Evolutionary conservation across 2,113 vertebrate species (phyloP).

Genomic region (Tragelaphus scriptus): DNA sequence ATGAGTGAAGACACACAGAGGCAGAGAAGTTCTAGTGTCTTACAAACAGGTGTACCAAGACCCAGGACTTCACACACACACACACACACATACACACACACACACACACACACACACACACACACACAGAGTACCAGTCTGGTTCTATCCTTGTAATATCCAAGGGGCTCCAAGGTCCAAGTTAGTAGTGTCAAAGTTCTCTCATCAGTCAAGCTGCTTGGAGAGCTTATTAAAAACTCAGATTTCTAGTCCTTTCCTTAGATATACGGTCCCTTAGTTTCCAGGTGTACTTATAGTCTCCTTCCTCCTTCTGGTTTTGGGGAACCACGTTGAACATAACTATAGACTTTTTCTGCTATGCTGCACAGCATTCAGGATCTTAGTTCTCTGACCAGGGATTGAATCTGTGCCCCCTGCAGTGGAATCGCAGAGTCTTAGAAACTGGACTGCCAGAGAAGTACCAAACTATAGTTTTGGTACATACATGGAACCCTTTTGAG

Average conservation of each 20-base stretch:
- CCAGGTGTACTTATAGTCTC: background rate
- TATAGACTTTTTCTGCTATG: background rate
- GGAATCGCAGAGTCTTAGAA: background rate
- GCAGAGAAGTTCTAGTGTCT: background rate
- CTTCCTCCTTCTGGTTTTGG: background rate
- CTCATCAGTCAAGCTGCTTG: background rate
- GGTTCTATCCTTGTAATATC: background rate
- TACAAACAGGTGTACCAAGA: background rate
- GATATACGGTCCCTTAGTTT: background rate
- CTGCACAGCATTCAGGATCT: background rate
- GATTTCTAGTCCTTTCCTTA: background rate
- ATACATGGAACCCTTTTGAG: background rate
- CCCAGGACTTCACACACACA: background rate
- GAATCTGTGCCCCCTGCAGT: background rate
- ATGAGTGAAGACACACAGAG: background rate
- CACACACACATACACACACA: background rate
- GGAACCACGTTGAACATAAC: background rate
- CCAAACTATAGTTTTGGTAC: background rate
- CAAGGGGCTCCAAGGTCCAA: background rate
- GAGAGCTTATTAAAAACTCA: background rate
- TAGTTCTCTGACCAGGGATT: background rate
- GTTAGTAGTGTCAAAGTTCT: background rate
- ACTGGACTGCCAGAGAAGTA: background rate
- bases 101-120: background rate
- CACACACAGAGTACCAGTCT: background rate